Evolutionary conservation across 2,797 vertebrate genomes (phyloP).

Genomic region (Rhynchonycteris naso): DNA sequence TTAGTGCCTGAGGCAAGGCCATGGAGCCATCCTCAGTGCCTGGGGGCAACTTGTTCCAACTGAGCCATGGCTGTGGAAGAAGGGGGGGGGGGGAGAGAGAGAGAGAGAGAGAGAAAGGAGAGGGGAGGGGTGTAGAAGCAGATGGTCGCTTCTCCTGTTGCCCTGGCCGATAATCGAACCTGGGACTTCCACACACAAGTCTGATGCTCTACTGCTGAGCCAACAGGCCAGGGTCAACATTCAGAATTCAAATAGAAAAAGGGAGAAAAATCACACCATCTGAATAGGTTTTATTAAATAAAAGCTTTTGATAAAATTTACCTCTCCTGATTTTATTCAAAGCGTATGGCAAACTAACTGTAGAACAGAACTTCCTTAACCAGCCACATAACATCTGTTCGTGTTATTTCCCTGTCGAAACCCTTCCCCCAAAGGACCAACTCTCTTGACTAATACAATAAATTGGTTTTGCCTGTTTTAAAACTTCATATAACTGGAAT

Average conservation of each 20-base stretch:
- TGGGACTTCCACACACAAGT: no score
- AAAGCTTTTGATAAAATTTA: not conserved
- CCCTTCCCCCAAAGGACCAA: not conserved
- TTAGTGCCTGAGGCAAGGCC: no score
- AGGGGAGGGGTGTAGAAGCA: no score
- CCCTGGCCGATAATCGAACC: no score
- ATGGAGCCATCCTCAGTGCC: no score
- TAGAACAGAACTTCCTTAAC: not conserved
- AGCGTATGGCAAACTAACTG: not conserved
- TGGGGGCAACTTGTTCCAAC: no score
- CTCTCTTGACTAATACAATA: not conserved
- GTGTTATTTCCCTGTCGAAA: not conserved
- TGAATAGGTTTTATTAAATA: not conserved
- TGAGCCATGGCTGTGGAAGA: no score
- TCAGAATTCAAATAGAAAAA: conserved; percentile 17
- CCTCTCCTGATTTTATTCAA: not conserved
- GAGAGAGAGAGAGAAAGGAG: no score
- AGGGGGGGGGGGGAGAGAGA: no score
- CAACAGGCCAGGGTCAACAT: not conserved
- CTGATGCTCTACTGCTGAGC: no score
- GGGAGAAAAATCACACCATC: not conserved
- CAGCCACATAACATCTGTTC: not conserved
- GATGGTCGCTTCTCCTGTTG: no score
- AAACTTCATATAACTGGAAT: not conserved
- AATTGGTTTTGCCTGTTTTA: not conserved